These are phyloP conservation scores for Mystacornis crossleyi DNA, from an alignment of 2,113 vertebrate species.

Conservation along the genomic window DNA sequence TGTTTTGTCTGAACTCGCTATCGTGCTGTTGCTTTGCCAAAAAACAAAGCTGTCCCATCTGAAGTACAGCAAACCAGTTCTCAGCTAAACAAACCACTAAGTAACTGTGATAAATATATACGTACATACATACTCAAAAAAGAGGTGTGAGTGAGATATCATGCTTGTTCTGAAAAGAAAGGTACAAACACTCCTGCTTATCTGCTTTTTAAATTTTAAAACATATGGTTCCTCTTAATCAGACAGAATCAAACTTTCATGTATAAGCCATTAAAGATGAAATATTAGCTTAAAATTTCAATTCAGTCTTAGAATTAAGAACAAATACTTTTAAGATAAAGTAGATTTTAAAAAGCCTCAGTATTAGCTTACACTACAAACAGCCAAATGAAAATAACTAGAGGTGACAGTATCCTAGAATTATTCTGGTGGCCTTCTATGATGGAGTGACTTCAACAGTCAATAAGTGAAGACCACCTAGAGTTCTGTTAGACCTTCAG, in stretches of 20 bases:
- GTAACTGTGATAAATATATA: not conserved
- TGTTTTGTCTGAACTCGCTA: not conserved
- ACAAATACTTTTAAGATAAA: not conserved
- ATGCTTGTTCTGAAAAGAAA: not conserved
- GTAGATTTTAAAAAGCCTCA: not conserved
- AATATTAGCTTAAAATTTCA: not conserved
- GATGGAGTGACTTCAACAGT: not conserved
- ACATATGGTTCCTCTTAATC: not conserved
- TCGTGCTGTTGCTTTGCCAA: not conserved
- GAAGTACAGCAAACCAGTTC: not conserved
- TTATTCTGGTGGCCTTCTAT: not conserved
- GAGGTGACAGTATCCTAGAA: not conserved
- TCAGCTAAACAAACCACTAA: not conserved
- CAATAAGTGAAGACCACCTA: not conserved
- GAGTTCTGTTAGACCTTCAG: not conserved
- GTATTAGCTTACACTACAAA: not conserved
- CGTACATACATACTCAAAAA: not conserved
- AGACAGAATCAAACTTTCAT: not conserved
- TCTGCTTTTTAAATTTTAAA: not conserved
- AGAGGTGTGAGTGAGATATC: not conserved
- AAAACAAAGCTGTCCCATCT: not conserved
- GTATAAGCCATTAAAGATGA: not conserved
- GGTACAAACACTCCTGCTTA: not conserved
- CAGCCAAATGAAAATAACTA: not conserved
- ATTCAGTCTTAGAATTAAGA: not conserved